A percentile compares a stretch with the other conserved stretches of the same genome.
phyloP scores from a whole-genome alignment of 2,888 invertebrate species.

The Ethmia dodecea region DNA sequence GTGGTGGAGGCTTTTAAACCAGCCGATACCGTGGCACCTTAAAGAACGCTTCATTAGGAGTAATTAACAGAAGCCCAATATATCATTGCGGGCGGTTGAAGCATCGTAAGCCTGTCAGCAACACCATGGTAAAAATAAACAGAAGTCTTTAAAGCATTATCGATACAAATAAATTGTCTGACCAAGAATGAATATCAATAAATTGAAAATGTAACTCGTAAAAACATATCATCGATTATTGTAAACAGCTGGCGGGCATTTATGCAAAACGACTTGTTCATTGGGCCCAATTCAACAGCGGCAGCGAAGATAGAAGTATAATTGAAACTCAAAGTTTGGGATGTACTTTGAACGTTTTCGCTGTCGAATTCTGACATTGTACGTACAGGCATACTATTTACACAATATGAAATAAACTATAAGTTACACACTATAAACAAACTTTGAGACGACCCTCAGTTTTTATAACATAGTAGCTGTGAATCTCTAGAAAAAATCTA shows the following conservation, averaged over 20 bases:
- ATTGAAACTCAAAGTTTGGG: slow-evolving; percentile 41
- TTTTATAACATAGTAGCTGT: too few species aligned
- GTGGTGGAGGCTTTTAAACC: slow-evolving; percentile 14
- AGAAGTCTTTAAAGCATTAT: slow-evolving; percentile 65
- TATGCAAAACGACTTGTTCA: slow-evolving; percentile 66
- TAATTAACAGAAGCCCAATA: slow-evolving; percentile 40
- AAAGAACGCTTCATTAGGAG: slow-evolving; percentile 30
- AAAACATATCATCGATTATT: slow-evolving; percentile 74
- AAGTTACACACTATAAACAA: too few species aligned
- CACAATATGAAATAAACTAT: too few species aligned
- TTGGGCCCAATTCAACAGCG: slow-evolving; percentile 64
- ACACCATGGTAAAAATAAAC: slow-evolving; percentile 53
- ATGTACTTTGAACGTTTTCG: not conserved
- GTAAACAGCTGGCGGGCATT: slow-evolving; percentile 74
- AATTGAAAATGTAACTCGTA: slow-evolving; percentile 71
- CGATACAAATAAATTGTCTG: slow-evolving; percentile 70
- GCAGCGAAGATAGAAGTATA: slow-evolving; percentile 58
- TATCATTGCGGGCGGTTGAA: slow-evolving; percentile 34
- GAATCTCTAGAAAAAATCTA: too few species aligned
- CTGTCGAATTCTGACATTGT: not conserved
- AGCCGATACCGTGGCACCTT: slow-evolving; percentile 20
- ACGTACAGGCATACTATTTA: not conserved
- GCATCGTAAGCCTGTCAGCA: slow-evolving; percentile 50
- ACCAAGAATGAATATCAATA: slow-evolving; percentile 67
- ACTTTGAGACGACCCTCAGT: too few species aligned